phyloP scores from a whole-genome alignment of 2,113 vertebrate species.

The Callocephalon fimbriatum region DNA sequence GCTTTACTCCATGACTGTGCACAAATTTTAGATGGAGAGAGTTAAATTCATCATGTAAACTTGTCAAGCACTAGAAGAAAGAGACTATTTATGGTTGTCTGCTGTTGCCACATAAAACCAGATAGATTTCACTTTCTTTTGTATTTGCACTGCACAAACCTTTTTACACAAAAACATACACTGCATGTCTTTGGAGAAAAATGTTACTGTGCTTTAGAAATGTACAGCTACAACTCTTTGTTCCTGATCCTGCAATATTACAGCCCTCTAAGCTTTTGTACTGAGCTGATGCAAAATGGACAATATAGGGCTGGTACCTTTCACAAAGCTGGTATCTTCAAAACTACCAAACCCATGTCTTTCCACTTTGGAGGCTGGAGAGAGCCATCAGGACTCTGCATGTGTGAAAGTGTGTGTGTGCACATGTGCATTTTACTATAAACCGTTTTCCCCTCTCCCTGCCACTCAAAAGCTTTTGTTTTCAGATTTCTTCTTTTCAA shows the following conservation, averaged over 20 bases:
- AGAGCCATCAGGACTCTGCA: background rate
- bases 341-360: background rate
- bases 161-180: background rate
- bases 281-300: background rate
- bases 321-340: background rate
- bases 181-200: background rate
- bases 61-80: background rate
- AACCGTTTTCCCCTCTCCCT: background rate
- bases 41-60: background rate
- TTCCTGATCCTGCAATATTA: background rate
- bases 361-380: background rate
- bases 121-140: background rate
- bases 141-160: background rate
- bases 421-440: background rate
- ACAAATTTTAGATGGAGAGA: background rate
- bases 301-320: accelerated
- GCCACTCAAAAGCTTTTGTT: background rate
- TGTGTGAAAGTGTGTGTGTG: accelerated
- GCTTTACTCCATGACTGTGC: background rate
- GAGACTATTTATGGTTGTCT: background rate
- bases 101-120: background rate
- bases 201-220: background rate
- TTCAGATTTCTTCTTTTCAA: background rate
- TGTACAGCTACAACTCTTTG: background rate
- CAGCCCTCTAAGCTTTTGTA: background rate